Evolutionary conservation across 64 coral and sea anemone species (phyloP).

Genomic region (Astreopora myriophthalma): DNA sequence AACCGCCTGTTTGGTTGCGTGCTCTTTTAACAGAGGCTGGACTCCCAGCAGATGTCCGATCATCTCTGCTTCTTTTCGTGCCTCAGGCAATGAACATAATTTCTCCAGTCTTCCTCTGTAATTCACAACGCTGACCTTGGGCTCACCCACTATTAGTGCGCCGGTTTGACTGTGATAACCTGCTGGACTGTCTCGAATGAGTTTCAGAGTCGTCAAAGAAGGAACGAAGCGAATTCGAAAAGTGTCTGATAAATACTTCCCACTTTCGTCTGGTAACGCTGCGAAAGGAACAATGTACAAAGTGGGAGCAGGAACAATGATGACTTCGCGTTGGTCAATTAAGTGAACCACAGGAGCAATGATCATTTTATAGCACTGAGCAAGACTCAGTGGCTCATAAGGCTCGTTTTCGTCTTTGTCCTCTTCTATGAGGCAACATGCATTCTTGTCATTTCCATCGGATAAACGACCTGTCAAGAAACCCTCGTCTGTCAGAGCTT

Average conservation of each 20-base stretch:
- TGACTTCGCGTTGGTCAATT: neutral
- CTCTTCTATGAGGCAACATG: too few relatives aligned
- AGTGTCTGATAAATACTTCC: conserved; percentile 13
- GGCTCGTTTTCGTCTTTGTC: too few relatives aligned
- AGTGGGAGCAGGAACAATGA: conserved; percentile 30
- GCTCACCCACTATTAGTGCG: conserved; percentile 2
- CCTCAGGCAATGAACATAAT: neutral
- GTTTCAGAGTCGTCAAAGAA: conserved; percentile 21
- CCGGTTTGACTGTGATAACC: neutral
- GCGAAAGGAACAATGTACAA: conserved; percentile 34
- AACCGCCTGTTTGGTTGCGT: conserved; percentile 41
- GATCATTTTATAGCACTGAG: neutral
- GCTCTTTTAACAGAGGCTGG: neutral
- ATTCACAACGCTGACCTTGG: neutral
- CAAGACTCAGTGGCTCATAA: too few relatives aligned
- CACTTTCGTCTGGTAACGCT: conserved; percentile 2
- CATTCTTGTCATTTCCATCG: neutral
- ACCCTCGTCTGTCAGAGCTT: neutral
- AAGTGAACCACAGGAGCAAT: neutral
- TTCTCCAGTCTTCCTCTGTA: neutral
- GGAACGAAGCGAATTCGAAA: conserved; percentile 32
- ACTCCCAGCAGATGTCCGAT: neutral
- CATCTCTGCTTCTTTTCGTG: neutral
- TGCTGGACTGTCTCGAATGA: conserved; percentile 6
- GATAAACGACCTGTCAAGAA: neutral